Evolutionary conservation across 2,888 invertebrate species (phyloP).

Genomic region (Cylindroiulus punctatus): DNA sequence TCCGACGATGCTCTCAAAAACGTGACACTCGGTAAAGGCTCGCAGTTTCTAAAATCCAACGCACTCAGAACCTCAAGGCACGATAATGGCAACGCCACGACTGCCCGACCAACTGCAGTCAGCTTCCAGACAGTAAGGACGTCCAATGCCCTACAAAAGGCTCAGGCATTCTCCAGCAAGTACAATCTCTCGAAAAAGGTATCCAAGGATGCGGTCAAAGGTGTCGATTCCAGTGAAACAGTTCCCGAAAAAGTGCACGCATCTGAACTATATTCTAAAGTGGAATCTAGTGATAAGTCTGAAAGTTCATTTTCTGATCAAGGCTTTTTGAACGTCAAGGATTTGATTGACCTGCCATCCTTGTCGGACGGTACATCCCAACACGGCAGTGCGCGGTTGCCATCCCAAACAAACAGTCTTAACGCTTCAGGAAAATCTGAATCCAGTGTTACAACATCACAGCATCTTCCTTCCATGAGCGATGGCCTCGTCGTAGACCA

Average conservation of each 20-base stretch:
- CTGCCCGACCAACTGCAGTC: background rate
- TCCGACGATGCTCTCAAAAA: background rate
- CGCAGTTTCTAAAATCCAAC: background rate
- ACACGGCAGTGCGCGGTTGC: background rate
- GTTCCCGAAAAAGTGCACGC: background rate
- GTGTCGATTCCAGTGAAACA: background rate
- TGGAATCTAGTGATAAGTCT: background rate
- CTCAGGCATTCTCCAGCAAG: background rate
- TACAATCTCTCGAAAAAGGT: background rate
- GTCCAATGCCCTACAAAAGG: background rate
- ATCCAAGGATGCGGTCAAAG: background rate
- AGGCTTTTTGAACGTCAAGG: background rate
- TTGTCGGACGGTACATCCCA: background rate
- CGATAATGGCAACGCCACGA: background rate
- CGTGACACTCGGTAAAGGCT: no score
- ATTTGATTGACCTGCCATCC: conserved; percentile 2
- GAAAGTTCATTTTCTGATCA: background rate
- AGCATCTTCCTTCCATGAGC: background rate
- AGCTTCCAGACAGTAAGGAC: background rate
- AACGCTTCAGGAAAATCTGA: background rate
- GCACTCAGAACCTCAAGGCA: background rate
- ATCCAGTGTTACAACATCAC: background rate
- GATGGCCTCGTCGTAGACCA: background rate
- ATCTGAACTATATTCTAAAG: background rate
- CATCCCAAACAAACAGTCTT: background rate